Percentiles rank a stretch among this genome's conserved stretches.
Evolutionary conservation across 2,113 vertebrate genomes (phyloP).

Genomic region (Riparia riparia): DNA sequence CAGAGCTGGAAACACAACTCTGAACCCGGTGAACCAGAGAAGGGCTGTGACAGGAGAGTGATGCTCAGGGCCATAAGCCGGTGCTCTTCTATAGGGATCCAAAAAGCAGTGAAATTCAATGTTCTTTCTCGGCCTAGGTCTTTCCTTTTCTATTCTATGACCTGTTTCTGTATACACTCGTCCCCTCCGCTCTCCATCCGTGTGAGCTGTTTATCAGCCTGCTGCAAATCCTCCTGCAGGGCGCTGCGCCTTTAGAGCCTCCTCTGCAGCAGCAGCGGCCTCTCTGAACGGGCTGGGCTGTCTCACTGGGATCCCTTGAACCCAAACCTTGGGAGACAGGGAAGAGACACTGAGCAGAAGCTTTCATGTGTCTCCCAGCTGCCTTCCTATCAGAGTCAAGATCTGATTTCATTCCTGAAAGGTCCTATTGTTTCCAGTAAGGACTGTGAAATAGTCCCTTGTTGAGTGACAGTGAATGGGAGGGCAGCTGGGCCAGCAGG

Average conservation of each 20-base stretch:
- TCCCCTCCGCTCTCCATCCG: rapidly evolving
- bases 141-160: not conserved
- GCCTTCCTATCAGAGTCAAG: constrained; percentile 59
- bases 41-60: not conserved
- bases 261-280: not conserved
- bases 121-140: not conserved
- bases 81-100: not conserved
- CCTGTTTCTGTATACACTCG: not conserved
- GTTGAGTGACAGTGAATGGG: constrained; percentile 68
- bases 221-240: not conserved
- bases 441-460: constrained; percentile 69
- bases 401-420: constrained; percentile 73
- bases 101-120: not conserved
- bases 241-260: rapidly evolving
- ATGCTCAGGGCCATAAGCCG: not conserved
- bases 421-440: constrained; percentile 63
- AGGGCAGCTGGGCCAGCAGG: constrained; percentile 70
- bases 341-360: constrained; percentile 34
- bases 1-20: not conserved
- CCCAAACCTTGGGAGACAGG: constrained; percentile 44
- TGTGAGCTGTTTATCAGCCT: not conserved
- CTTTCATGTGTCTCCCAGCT: constrained; percentile 68
- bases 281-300: not conserved
- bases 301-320: not conserved
- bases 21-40: rapidly evolving